phyloP scores from a whole-genome alignment of 1,140 invertebrate genomes.

The Cephus cinctus region DNA sequence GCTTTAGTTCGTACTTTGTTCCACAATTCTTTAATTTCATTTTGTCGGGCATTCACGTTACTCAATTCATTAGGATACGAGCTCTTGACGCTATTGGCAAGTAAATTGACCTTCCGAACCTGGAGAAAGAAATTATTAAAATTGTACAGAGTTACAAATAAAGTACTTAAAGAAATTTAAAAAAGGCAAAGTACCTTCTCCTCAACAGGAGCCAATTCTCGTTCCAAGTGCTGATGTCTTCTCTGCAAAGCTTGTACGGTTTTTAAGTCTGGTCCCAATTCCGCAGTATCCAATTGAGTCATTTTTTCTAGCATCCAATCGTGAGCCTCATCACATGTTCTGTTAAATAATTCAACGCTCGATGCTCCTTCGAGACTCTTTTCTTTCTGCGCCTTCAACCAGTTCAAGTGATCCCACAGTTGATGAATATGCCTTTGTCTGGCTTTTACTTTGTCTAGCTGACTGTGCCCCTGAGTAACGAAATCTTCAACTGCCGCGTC shows the following conservation, averaged over 20 bases:
- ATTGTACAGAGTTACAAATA: background rate
- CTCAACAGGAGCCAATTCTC: conserved; percentile 85
- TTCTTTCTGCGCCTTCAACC: conserved; percentile 87
- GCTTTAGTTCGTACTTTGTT: conserved; percentile 83
- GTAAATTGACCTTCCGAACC: conserved; percentile 67
- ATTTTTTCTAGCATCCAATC: conserved; percentile 96
- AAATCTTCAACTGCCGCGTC: conserved; percentile 88
- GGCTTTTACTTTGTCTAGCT: conserved; percentile 81
- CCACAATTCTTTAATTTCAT: conserved; percentile 87
- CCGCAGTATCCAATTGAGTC: conserved; percentile 75
- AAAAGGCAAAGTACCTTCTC: conserved; percentile 72
- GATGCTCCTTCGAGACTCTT: conserved; percentile 88
- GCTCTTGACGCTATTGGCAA: conserved; percentile 81
- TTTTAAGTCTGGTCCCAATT: conserved; percentile 81
- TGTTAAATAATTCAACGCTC: conserved; percentile 91
- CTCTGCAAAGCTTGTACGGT: conserved; percentile 89
- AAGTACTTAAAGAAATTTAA: background rate
- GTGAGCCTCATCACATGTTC: conserved; percentile 88
- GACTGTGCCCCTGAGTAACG: conserved; percentile 79
- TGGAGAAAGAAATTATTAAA: conserved; percentile 10
- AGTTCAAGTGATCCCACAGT: conserved; percentile 85
- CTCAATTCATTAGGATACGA: conserved; percentile 87
- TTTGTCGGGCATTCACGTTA: conserved; percentile 82
- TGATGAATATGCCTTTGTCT: conserved; percentile 83
- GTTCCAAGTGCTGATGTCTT: conserved; percentile 84